Evolutionary conservation across 2,113 vertebrate species (phyloP).

Genomic region (Acrocephalus arundinaceus): DNA sequence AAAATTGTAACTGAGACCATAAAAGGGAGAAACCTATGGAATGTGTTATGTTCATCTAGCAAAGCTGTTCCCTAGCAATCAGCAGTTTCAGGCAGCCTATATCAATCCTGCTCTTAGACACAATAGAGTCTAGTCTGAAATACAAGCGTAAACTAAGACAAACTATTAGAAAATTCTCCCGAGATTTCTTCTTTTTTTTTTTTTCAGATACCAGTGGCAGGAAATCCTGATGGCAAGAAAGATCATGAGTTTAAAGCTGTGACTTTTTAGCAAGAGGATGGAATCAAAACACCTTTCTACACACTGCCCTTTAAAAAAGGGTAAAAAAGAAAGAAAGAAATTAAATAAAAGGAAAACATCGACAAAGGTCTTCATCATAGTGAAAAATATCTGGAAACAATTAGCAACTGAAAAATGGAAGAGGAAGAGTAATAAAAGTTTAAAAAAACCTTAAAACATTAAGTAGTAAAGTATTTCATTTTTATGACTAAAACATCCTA

Average conservation of each 20-base stretch:
- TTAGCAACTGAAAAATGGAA: background rate
- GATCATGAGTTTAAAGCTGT: background rate
- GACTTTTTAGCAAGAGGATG: background rate
- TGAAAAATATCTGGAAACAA: conserved; percentile 43
- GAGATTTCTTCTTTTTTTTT: background rate
- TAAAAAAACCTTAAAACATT: background rate
- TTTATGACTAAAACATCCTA: background rate
- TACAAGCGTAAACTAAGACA: conserved; percentile 18
- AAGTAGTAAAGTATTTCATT: background rate
- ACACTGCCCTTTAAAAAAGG: background rate
- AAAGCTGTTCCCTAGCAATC: conserved; percentile 47
- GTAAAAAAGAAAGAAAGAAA: background rate
- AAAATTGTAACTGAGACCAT: conserved; percentile 38
- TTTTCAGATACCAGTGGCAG: background rate
- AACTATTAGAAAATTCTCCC: conserved; percentile 31
- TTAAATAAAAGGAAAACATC: background rate
- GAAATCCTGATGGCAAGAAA: conserved; percentile 25
- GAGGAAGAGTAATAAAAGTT: background rate
- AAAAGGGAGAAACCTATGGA: conserved; percentile 58
- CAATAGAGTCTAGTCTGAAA: conserved; percentile 26
- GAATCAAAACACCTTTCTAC: background rate
- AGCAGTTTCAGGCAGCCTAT: conserved; percentile 8
- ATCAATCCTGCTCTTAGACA: conserved; percentile 42
- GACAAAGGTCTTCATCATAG: background rate
- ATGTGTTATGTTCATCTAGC: conserved; percentile 39